A percentile compares a stretch with the other conserved stretches of the same genome.
Evolutionary conservation across 2,888 invertebrate genomes (phyloP).

Genomic region (Rhopalosiphum nymphaeae): DNA sequence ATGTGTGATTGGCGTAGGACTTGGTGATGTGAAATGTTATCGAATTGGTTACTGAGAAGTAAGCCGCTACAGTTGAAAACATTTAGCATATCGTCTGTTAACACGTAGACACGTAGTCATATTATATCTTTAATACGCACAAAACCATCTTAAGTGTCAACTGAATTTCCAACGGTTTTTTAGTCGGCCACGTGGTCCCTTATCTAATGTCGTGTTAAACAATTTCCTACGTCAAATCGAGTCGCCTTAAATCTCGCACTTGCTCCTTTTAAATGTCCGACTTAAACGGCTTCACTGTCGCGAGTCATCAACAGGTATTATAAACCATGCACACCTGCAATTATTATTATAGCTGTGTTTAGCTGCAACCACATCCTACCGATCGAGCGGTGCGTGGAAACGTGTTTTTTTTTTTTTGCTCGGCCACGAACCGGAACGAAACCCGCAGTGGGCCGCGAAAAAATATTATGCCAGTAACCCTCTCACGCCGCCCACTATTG

Average conservation of each 20-base stretch:
- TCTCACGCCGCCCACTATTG: slow-evolving; percentile 14
- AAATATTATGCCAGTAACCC: not conserved
- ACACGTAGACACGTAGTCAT: too few species aligned
- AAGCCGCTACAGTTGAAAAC: not conserved
- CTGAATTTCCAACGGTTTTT: not conserved
- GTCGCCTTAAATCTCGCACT: not conserved
- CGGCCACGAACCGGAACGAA: slow-evolving; percentile 4
- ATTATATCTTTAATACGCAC: too few species aligned
- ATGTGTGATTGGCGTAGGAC: not conserved
- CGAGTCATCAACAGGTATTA: not conserved
- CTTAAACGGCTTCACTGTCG: not conserved
- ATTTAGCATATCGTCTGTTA: not conserved
- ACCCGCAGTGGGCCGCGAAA: not conserved
- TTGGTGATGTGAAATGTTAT: not conserved
- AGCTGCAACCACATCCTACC: not conserved
- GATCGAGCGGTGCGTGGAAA: not conserved
- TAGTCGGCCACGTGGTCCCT: not conserved
- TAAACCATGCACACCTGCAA: not conserved
- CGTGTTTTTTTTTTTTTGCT: not conserved
- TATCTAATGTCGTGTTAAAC: not conserved
- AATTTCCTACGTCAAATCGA: not conserved
- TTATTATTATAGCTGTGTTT: not conserved
- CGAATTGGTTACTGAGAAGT: not conserved
- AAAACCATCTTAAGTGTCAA: not conserved
- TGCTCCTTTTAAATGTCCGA: not conserved